Evolutionary conservation across 2,113 vertebrate species (phyloP), one percentile per base, ranked within the genome.

Genomic region (Rhinoptilus africanus): DNA sequence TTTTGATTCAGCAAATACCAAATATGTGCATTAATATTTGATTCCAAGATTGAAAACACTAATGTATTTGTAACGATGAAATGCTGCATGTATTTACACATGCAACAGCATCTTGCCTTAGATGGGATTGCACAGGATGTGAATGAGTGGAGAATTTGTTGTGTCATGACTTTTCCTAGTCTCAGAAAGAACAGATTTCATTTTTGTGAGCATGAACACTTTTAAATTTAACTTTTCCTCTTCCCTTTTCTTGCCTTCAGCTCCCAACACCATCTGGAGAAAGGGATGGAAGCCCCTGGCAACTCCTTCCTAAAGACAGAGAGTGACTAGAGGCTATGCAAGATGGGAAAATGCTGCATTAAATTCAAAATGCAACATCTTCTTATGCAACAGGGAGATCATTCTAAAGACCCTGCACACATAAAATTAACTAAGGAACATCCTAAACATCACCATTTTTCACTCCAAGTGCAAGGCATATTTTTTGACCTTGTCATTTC

Each of bases 401-500:
- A 81, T 78, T 53, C 48, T 80, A 17, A 67, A 74, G 73, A 75
- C 39, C 16, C 13, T 47, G 14, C 22, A 93, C 20, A 69, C 0
- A 0, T 10, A 71, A 27, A 81, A 86, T 92, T 91, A 63, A 47
- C 54, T 74, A 75, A 80, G n/a, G 7, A 86, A 34, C 43, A 35
- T 81, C 59, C 54, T 56, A 75, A 91, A 75, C 48, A n/a, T 41
- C 41, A 91, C 7, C 2, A 21, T 78, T 94, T 86, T 84, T 78
- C 22, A 64, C 51, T 85, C 37, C 23, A 35, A 72, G 26, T 75
- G 35, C 9, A 89, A 72, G 43, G 12, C 34, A 9, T 24, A 12
- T 60, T 85, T 85, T 96, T 92, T 89, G 94, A 95, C 95, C 96
- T 96, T 95, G 92, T 86, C 64, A 72, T 92, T 90, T 91, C 72